Base-by-base conservation (phyloP, 2,113 vertebrate genomes). In the Thomomys bottae region DNA sequence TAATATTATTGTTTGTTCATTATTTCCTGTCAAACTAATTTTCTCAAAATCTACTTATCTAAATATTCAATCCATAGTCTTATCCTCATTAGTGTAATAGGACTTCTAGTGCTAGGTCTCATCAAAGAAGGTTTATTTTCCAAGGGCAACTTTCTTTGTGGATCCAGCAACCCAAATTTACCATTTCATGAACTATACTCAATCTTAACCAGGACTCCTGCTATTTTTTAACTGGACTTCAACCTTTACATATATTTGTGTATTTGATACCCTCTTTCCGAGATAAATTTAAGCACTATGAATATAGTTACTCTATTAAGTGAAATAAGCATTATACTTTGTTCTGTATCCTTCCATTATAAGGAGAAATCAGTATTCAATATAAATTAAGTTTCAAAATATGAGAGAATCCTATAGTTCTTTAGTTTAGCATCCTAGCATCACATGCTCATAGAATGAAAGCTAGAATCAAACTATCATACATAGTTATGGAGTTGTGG, bases 311-410 rank as follows among this genome's bases (percentile, higher is more conserved):
- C 2, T 2, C 40, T 26, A 18, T 15, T 64, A 40, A 66, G 26
- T 30, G 11, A 5, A 70, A 80, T 71, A 67, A 72, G 34, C 38
- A 86, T 61, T 61, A 42, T 64, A 42, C 1, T 82, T 91, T 26
- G 15, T 77, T 78, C 49, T 54, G 17, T 18, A 54, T 72, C 61
- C 57, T 12, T 82, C 77, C 67, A 84, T 88, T 54, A 54, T 54
- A 54, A 54, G 49, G 49, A 54, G 49, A 54, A 54, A 54, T 54
- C 49, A 54, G 17, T 54, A 54, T 54, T 54, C 11, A 88, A 40
- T 79, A 14, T 83, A 45, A 17, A 92, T 38, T 84, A 84, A 92
- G 71, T 76, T 49, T 6, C 18, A 84, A 68, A 30, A 70, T 87
- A 21, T 66, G 26, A 90, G 72, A 90, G 36, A 78, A 85, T 81